These are phyloP conservation scores for Chamaetylas fuelleborni DNA, from an alignment of 2,113 vertebrate genomes.

Conservation along the genomic window DNA sequence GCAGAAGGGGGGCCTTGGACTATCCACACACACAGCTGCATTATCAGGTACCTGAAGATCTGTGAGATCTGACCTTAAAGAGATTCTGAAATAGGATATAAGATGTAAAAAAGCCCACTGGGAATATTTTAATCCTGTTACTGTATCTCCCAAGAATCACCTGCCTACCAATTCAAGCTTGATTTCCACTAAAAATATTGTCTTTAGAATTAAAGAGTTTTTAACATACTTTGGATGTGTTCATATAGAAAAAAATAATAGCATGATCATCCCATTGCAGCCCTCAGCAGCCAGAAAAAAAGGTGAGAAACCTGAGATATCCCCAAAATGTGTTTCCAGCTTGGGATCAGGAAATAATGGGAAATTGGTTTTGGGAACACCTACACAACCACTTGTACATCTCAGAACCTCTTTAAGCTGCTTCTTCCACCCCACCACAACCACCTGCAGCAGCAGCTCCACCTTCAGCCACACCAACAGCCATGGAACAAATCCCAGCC, in stretches of 20 bases:
- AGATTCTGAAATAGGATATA: neutral
- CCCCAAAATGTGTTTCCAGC: neutral
- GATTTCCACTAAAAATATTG: neutral
- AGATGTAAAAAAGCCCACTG: neutral
- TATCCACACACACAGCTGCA: neutral
- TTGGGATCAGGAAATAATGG: neutral
- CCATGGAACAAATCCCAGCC: neutral
- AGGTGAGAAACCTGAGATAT: neutral
- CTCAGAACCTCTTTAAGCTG: neutral
- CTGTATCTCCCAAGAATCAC: neutral
- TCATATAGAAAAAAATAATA: neutral
- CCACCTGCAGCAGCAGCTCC: neutral
- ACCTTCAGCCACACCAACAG: neutral
- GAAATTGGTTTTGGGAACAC: neutral
- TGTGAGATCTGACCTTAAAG: neutral
- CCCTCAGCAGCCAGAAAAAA: neutral
- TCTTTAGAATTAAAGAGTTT: neutral
- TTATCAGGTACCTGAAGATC: neutral
- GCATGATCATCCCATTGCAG: fast-evolving
- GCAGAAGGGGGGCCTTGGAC: neutral
- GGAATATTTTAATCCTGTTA: neutral
- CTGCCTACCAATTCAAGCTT: neutral
- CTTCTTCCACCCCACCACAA: neutral
- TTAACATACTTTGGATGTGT: neutral
- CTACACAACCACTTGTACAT: neutral